phyloP scores from a whole-genome alignment of 2,113 vertebrate genomes.

The Neolamprologus hecqui region DNA sequence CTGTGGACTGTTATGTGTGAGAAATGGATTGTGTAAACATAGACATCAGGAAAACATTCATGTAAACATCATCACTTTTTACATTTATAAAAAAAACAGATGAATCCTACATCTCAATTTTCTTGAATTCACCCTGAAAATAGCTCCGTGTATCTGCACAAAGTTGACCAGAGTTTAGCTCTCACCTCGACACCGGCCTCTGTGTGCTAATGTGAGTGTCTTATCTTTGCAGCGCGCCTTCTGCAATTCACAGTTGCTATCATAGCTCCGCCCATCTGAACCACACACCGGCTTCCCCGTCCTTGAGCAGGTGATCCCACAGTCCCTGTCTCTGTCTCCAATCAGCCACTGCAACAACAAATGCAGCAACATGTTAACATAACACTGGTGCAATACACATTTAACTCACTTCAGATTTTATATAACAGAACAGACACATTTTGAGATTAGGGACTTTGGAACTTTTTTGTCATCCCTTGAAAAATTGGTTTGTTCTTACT shows the following conservation, averaged over 20 bases:
- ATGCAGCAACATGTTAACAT: background rate
- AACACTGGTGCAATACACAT: background rate
- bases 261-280: conserved; percentile 87
- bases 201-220: conserved; percentile 74
- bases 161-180: background rate
- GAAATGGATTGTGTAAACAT: background rate
- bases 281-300: conserved; percentile 87
- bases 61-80: background rate
- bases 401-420: background rate
- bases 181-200: conserved; percentile 90
- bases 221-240: conserved; percentile 89
- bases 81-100: background rate
- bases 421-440: background rate
- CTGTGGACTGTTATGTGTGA: background rate
- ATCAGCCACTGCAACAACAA: conserved; percentile 84
- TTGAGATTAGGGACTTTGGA: background rate
- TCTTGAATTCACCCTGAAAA: background rate
- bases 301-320: conserved; percentile 82
- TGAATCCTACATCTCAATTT: background rate
- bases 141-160: background rate
- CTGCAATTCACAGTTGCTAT: conserved; percentile 92
- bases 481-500: background rate
- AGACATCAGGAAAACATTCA: background rate
- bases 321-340: conserved; percentile 84
- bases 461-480: background rate